These are phyloP conservation scores for Odontesthes bonariensis DNA, from an alignment of 2,113 vertebrate species.

Conservation along the genomic window DNA sequence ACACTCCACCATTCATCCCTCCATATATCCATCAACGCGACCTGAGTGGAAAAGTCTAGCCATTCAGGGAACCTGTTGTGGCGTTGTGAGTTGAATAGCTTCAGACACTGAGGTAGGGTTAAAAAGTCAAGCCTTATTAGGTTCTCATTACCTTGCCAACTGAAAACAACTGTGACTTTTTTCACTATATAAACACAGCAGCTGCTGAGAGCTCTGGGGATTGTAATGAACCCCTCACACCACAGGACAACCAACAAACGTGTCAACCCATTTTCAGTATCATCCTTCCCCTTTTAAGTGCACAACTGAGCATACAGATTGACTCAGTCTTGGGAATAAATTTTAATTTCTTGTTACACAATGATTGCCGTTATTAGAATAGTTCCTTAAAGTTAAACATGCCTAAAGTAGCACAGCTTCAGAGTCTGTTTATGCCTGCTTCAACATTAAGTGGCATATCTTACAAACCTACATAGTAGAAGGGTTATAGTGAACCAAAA, in stretches of 20 bases:
- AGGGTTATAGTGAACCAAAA: too few relatives aligned
- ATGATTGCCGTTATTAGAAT: conserved; percentile 88
- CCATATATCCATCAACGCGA: conserved; percentile 85
- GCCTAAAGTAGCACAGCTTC: too few relatives aligned
- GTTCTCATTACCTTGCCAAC: conserved; percentile 93
- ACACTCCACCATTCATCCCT: conserved; percentile 79
- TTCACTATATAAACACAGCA: conserved; percentile 78
- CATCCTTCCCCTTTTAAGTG: conserved; percentile 81
- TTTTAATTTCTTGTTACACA: conserved; percentile 86
- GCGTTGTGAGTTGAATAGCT: conserved; percentile 79
- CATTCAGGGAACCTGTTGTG: conserved; percentile 86
- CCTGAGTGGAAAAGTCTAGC: conserved; percentile 80
- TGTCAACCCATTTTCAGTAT: conserved; percentile 5
- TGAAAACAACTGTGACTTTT: conserved; percentile 84
- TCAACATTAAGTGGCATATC: too few relatives aligned
- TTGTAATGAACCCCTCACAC: conserved; percentile 79
- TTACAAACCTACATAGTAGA: too few relatives aligned
- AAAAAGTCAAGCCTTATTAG: conserved; percentile 94
- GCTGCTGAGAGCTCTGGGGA: conserved; percentile 84
- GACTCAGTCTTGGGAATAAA: conserved; percentile 84
- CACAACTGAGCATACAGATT: conserved; percentile 88
- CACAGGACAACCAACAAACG: conserved; percentile 11
- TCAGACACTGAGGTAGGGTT: conserved; percentile 65
- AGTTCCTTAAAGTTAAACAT: conserved; percentile 72
- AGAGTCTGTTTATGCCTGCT: too few relatives aligned